These are phyloP conservation scores for Idris sp. DNA, from an alignment of 1,140 invertebrate genomes.

Conservation along the genomic window DNA sequence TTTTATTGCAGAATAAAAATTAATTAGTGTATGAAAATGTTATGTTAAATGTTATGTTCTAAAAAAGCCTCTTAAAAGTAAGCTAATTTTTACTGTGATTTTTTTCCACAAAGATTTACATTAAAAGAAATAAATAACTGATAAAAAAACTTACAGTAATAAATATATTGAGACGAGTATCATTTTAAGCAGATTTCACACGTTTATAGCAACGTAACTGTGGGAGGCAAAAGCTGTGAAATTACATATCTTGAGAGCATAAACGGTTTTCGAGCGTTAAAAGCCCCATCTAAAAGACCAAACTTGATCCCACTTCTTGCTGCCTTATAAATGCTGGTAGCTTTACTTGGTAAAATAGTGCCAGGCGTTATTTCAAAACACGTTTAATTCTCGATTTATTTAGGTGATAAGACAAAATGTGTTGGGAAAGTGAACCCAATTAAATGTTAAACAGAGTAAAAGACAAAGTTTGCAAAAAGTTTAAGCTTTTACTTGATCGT, in stretches of 20 bases:
- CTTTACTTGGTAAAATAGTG: conserved; percentile 29
- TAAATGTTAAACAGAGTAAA: conserved; percentile 4
- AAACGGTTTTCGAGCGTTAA: conserved; percentile 51
- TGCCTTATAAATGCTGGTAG: conserved; percentile 19
- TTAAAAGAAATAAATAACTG: too few species aligned
- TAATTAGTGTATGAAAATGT: too few species aligned
- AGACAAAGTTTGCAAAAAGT: neutral
- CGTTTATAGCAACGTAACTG: conserved; percentile 23
- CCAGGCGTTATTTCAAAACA: conserved; percentile 26
- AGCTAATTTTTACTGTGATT: too few species aligned
- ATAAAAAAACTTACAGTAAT: too few species aligned
- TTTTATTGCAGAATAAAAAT: too few species aligned
- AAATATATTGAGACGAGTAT: conserved; percentile 39
- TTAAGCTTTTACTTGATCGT: neutral
- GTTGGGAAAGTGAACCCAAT: neutral
- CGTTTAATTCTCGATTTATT: conserved; percentile 32
- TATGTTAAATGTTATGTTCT: too few species aligned
- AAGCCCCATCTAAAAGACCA: conserved; percentile 47
- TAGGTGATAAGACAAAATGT: conserved; percentile 5
- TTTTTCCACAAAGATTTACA: too few species aligned
- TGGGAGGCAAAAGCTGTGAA: conserved; percentile 52
- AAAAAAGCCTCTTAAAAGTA: too few species aligned
- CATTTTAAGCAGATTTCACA: conserved; percentile 50
- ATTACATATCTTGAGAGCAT: conserved; percentile 63
- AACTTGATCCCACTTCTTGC: conserved; percentile 40